Evolutionary conservation across 2,113 vertebrate genomes (phyloP).

Genomic region (Semicossyphus pulcher): DNA sequence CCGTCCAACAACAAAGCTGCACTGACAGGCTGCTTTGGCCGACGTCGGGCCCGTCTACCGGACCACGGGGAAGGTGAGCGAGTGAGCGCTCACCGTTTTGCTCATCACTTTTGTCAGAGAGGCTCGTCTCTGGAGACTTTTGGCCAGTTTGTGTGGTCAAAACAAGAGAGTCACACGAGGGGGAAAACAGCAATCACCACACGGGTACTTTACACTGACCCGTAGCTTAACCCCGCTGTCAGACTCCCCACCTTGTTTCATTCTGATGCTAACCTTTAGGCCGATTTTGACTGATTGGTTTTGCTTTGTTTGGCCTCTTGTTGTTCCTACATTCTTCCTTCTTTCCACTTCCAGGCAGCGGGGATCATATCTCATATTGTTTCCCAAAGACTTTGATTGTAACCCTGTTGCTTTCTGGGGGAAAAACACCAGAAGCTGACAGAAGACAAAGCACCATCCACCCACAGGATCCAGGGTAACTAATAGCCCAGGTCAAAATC

Average conservation of each 20-base stretch:
- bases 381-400: conserved; percentile 68
- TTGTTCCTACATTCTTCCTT: conserved; percentile 20
- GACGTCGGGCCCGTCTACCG: conserved; percentile 48
- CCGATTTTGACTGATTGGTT: conserved; percentile 65
- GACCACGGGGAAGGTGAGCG: conserved; percentile 59
- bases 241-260: conserved; percentile 29
- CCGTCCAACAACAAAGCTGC: conserved; percentile 66
- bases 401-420: conserved; percentile 66
- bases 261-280: conserved; percentile 50
- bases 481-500: conserved; percentile 82
- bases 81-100: conserved; percentile 64
- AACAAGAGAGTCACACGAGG: conserved; percentile 56
- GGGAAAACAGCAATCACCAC: conserved; percentile 58
- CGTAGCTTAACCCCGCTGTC: conserved; percentile 66
- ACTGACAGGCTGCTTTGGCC: conserved; percentile 61
- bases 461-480: conserved; percentile 79
- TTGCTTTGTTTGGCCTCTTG: conserved; percentile 54
- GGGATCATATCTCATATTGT: conserved; percentile 63
- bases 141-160: conserved; percentile 66
- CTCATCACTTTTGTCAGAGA: conserved; percentile 67
- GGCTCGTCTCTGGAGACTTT: conserved; percentile 59
- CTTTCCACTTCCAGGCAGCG: conserved; percentile 31
- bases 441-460: conserved; percentile 75
- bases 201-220: conserved; percentile 57
- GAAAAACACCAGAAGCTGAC: conserved; percentile 67